Evolutionary conservation across 2,113 vertebrate species (phyloP).

Genomic region (Corythornis cristatus): DNA sequence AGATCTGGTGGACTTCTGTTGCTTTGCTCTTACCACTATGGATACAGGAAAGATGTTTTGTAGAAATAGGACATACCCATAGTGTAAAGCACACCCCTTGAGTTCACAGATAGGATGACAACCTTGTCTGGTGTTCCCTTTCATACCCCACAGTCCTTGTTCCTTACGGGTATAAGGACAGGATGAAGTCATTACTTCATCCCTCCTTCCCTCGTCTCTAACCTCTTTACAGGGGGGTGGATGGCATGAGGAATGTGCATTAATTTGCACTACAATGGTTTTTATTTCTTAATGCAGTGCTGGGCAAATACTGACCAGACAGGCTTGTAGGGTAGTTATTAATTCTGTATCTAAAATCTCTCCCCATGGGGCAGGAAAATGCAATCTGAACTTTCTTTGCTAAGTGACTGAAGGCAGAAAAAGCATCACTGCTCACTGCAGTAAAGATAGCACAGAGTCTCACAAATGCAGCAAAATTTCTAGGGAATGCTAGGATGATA

Average conservation of each 20-base stretch:
- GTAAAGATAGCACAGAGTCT: background rate
- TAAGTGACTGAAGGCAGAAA: background rate
- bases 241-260: background rate
- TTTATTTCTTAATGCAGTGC: background rate
- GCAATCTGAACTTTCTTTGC: background rate
- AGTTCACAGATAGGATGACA: background rate
- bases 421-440: background rate
- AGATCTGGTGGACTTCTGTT: background rate
- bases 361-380: background rate
- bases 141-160: background rate
- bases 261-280: background rate
- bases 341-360: background rate
- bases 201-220: background rate
- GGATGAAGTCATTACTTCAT: background rate
- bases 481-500: background rate
- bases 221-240: fast-evolving
- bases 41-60: background rate
- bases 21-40: background rate
- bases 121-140: background rate
- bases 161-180: background rate
- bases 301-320: background rate
- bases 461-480: background rate
- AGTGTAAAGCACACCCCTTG: background rate
- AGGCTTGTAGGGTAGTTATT: background rate
- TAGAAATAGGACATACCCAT: background rate